Evolutionary conservation across 2,888 invertebrate species (phyloP), one percentile per base, ranked within the genome.

Genomic region (Tachystola acroxantha): DNA sequence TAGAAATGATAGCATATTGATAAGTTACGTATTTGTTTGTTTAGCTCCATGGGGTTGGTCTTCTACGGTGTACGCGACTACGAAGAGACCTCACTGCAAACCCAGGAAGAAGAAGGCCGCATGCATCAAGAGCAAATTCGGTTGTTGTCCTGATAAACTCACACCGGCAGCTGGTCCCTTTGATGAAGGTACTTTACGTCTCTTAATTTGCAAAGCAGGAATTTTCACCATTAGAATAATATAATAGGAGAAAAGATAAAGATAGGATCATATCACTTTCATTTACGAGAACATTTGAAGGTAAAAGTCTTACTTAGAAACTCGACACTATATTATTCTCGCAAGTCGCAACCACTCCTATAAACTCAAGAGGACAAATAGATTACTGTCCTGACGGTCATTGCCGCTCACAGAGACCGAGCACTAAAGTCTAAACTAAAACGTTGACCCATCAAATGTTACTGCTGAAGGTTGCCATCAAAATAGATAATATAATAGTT

Each of bases 111-210:
- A 75, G 48, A 60, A 64, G 10, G 67, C 79, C n/a, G 60, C 64
- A 26, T 96, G 96, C 55, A 79, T 79, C 9, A 88, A 82, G 7
- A 88, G 91, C 6, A 73, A 88, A 52, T 96, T 91, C 60, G 96
- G 96, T 3, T 97, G 97, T 64, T 97, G 97, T 62, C 92, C 93
- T 16, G 96, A 97, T 69, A 91, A 91, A 26, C 89, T 90, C 43
- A 93, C 93, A 0, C 64, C 89, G 4, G 96, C 97, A 7, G 85
- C 88, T 55, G 97, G 96, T 57, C 94, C 96, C 7, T 96, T 96
- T 52, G 92, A 92, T 37, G 89, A 92, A 84, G 95, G 91, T 89
- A 22, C 28, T 1, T 34, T 13, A 27, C 14, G 10, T 22, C 14
- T 5, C 20, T 7, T 20, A 20, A 5, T 20, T 7, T 20, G 1